Conservation (phyloP, 2,888 invertebrate genomes). For the Nomada ruficornis region DNA sequence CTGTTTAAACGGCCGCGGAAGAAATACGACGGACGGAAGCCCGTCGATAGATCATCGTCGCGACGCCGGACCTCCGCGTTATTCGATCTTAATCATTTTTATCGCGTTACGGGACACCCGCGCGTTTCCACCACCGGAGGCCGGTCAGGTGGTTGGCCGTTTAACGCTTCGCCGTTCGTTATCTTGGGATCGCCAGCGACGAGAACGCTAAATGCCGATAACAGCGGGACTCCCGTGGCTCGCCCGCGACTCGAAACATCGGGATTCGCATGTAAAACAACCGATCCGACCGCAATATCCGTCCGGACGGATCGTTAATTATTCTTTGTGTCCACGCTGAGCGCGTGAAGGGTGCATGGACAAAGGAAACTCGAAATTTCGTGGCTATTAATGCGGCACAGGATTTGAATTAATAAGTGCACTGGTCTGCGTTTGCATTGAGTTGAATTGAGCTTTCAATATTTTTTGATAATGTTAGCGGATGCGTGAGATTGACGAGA, state of each 20-base stretch:
- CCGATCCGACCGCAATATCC: slow-evolving; percentile 63
- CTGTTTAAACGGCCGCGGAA: slow-evolving; percentile 30
- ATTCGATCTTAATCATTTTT: slow-evolving; percentile 66
- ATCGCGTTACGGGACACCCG: slow-evolving; percentile 55
- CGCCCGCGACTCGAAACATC: slow-evolving; percentile 43
- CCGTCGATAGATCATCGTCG: slow-evolving; percentile 61
- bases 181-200: slow-evolving; percentile 64
- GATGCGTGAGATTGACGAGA: too few relatives aligned
- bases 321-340: slow-evolving; percentile 39
- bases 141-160: slow-evolving; percentile 57
- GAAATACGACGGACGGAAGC: slow-evolving; percentile 52
- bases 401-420: slow-evolving; percentile 21
- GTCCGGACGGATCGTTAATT: slow-evolving; percentile 60
- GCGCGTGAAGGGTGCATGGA: slow-evolving; percentile 3
- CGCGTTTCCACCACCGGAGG: slow-evolving; percentile 37
- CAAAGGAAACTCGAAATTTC: slow-evolving; percentile 9
- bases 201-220: slow-evolving; percentile 65
- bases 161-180: slow-evolving; percentile 62
- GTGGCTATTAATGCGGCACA: too few relatives aligned
- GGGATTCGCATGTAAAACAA: slow-evolving; percentile 65
- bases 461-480: too few relatives aligned
- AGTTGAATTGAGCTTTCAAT: too few relatives aligned
- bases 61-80: slow-evolving; percentile 50
- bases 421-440: neutral
- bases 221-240: slow-evolving; percentile 62